Base-by-base conservation (phyloP, 1,140 invertebrate species). In the Aleiodes sp. region DNA sequence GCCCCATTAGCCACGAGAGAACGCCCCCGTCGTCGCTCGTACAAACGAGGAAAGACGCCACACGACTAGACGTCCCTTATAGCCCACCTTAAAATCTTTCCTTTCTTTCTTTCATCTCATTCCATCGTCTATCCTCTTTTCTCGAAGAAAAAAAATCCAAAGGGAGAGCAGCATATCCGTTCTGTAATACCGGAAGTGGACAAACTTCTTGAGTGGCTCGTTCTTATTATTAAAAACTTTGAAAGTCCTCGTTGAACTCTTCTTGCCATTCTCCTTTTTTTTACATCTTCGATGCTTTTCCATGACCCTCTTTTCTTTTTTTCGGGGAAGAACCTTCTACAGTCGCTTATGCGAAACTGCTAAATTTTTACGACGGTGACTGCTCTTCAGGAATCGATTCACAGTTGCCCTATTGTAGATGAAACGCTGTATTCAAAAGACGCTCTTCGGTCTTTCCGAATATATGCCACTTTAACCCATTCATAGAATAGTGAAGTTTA, bases 161-260 rank as follows among this genome's bases (percentile, higher is more conserved):
- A 43, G 31, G 35, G 24, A 24, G 7, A 26, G n/a, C 56, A 43
- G 57, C 65, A 68, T 68, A 60, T 68, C 65, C 65, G 57, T 61
- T 68, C 26, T 28, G 57, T 57, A 68, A 68, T 68, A 68, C 65
- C 56, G 65, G 65, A 68, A 68, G 52, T 68, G 57, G 37, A 41
- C 65, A 57, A 68, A 68, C 65, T 68, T 68, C 56, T 68, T 59
- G 56, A 68, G 65, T 68, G 65, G 65, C 59, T 68, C 56, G 56
- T 68, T 68, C 56, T 68, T 68, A 57, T 68, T 68, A 68, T 68
- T 68, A 57, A 57, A 68, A 68, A 68, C 56, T 68, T 68, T 46
- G n/a, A 60, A 68, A 68, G 65, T 68, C 60, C 39, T 26, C 29
- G n/a, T 12, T 16, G 24, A 41, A 28, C 35, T 60, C 56, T 57